Conservation (phyloP, 2,113 vertebrate species). For the Amphiprion ocellaris region DNA sequence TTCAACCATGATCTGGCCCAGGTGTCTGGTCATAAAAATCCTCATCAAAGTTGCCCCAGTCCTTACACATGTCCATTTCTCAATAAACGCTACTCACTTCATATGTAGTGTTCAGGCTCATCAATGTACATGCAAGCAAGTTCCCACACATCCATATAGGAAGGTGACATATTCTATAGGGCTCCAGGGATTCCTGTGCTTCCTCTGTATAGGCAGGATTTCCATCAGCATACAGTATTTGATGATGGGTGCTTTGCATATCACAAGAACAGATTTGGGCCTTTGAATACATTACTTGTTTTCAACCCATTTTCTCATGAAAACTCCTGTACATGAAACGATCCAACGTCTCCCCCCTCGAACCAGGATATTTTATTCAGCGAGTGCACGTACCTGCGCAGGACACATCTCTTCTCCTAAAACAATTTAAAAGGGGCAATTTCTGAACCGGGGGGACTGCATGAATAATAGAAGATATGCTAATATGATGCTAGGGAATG, state of each 20-base stretch:
- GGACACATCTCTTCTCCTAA: slow-evolving; percentile 55
- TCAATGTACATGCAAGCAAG: background rate
- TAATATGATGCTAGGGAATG: slow-evolving; percentile 69
- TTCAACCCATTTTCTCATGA: slow-evolving; percentile 30
- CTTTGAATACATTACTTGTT: slow-evolving; percentile 41
- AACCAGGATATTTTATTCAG: slow-evolving; percentile 70
- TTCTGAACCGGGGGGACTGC: slow-evolving; percentile 53
- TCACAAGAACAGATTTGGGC: slow-evolving; percentile 38
- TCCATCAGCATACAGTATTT: slow-evolving; percentile 6
- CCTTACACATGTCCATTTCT: background rate
- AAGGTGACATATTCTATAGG: background rate
- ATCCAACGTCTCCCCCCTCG: slow-evolving; percentile 21
- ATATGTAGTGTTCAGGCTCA: background rate
- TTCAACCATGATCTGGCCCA: too few species aligned
- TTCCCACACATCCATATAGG: background rate
- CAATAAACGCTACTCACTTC: background rate
- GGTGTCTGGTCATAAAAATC: too few species aligned
- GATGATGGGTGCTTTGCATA: slow-evolving; percentile 50
- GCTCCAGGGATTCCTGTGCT: slow-evolving; percentile 8
- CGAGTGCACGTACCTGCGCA: slow-evolving; percentile 44
- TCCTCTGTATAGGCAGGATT: background rate
- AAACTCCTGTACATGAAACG: slow-evolving; percentile 33
- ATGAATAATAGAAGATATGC: slow-evolving; percentile 80
- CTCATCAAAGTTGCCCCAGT: background rate
- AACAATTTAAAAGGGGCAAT: slow-evolving; percentile 71